Conservation (phyloP, 2,888 invertebrate genomes). For the Lycophotia porphyrea region DNA sequence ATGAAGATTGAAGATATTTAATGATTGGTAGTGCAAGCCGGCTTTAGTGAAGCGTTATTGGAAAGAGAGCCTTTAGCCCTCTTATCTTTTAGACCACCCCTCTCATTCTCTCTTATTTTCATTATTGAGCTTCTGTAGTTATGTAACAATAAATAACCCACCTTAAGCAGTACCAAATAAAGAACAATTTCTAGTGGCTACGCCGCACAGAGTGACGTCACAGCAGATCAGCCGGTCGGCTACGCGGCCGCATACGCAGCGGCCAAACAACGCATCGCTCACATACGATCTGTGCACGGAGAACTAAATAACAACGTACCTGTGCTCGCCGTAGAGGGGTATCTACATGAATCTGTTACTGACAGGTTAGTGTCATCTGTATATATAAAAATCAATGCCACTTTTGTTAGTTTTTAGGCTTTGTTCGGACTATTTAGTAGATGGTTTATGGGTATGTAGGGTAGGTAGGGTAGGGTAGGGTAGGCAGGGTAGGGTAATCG, state of each 20-base stretch:
- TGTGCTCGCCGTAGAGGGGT: slow-evolving; percentile 94
- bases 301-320: slow-evolving; percentile 91
- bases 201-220: slow-evolving; percentile 90
- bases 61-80: background rate
- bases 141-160: background rate
- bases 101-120: background rate
- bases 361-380: slow-evolving; percentile 91
- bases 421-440: too few species aligned
- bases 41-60: background rate
- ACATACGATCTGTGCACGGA: slow-evolving; percentile 88
- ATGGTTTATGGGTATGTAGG: too few species aligned
- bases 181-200: slow-evolving; percentile 88
- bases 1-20: too few species aligned
- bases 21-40: background rate
- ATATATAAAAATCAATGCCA: too few species aligned
- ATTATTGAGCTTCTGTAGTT: background rate
- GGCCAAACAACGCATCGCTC: slow-evolving; percentile 93
- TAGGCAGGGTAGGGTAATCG: too few species aligned
- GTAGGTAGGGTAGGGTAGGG: too few species aligned
- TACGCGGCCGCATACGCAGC: slow-evolving; percentile 93
- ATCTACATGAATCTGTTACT: slow-evolving; percentile 92
- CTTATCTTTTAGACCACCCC: background rate
- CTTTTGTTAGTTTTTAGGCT: too few species aligned
- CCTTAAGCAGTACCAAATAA: background rate
- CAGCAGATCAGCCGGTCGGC: slow-evolving; percentile 94